These are phyloP conservation scores for Ophthalmolycus amberensis DNA, from an alignment of 2,113 vertebrate genomes.

Conservation along the genomic window DNA sequence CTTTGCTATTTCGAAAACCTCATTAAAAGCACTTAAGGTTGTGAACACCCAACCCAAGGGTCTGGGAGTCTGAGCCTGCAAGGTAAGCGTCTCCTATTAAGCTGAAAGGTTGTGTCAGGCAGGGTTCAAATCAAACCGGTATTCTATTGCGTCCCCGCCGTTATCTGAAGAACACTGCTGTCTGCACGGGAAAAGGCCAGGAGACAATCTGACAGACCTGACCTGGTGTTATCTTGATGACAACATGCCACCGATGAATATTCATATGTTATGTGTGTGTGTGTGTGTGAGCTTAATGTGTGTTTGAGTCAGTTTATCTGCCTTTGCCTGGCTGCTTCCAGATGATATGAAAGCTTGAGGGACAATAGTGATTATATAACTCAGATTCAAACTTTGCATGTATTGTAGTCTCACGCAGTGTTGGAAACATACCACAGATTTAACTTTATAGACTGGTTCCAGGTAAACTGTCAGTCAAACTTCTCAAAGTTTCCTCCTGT, in stretches of 20 bases:
- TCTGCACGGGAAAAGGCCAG: slow-evolving; percentile 54
- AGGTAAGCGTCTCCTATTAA: slow-evolving; percentile 56
- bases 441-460: neutral
- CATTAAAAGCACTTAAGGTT: slow-evolving; percentile 63
- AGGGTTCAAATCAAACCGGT: slow-evolving; percentile 66
- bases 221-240: slow-evolving; percentile 64
- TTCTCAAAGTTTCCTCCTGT: neutral
- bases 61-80: slow-evolving; percentile 11
- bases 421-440: neutral
- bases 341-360: slow-evolving; percentile 43
- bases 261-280: slow-evolving; percentile 58
- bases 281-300: slow-evolving; percentile 9
- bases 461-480: neutral
- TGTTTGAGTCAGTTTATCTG: slow-evolving; percentile 31
- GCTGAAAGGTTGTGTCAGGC: slow-evolving; percentile 65
- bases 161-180: slow-evolving; percentile 51
- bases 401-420: neutral
- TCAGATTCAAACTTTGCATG: slow-evolving; percentile 1
- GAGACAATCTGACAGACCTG: slow-evolving; percentile 67
- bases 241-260: slow-evolving; percentile 72
- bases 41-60: slow-evolving; percentile 29
- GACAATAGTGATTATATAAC: slow-evolving; percentile 29
- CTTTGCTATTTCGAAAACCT: slow-evolving; percentile 64
- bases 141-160: slow-evolving; percentile 42
- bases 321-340: slow-evolving; percentile 39